Evolutionary conservation across 2,888 invertebrate genomes (phyloP).

Genomic region (Dicyrtomina minuta): DNA sequence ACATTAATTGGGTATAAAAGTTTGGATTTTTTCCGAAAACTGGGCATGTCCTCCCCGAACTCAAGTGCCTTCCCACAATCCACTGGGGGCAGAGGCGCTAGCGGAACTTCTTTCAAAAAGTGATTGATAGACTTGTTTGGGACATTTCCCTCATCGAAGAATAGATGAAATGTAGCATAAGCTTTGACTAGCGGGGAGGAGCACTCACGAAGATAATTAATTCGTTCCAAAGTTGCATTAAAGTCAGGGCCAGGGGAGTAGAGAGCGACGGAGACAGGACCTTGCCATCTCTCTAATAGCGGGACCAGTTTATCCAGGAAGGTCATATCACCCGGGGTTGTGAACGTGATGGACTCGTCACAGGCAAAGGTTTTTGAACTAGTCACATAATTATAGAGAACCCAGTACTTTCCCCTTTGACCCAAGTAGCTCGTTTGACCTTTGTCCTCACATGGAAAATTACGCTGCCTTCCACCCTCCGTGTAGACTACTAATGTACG

Average conservation of each 20-base stretch:
- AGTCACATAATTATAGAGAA: constrained; percentile 9
- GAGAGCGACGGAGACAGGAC: constrained; percentile 81
- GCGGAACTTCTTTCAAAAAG: too few relatives aligned
- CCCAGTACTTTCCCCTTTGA: constrained; percentile 66
- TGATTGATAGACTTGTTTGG: too few relatives aligned
- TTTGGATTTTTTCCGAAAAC: constrained; percentile 74
- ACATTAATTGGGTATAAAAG: constrained; percentile 87
- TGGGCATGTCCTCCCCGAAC: too few relatives aligned
- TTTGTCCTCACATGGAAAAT: too few relatives aligned
- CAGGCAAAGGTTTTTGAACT: constrained; percentile 60
- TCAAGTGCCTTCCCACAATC: too few relatives aligned
- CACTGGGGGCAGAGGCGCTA: too few relatives aligned
- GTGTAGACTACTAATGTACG: too few relatives aligned
- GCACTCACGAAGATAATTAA: constrained; percentile 78
- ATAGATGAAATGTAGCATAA: constrained; percentile 83
- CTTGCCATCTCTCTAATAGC: constrained; percentile 81
- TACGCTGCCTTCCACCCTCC: too few relatives aligned
- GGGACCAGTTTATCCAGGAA: too few relatives aligned
- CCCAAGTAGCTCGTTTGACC: constrained; percentile 64
- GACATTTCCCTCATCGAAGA: too few relatives aligned
- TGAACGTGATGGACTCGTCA: constrained; percentile 84
- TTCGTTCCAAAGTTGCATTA: constrained; percentile 72
- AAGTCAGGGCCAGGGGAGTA: constrained; percentile 86
- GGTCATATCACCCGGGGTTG: constrained; percentile 91
- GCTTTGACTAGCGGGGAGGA: constrained; percentile 69